Base-by-base conservation (phyloP, 2,888 invertebrate species). In the Biston betularia region DNA sequence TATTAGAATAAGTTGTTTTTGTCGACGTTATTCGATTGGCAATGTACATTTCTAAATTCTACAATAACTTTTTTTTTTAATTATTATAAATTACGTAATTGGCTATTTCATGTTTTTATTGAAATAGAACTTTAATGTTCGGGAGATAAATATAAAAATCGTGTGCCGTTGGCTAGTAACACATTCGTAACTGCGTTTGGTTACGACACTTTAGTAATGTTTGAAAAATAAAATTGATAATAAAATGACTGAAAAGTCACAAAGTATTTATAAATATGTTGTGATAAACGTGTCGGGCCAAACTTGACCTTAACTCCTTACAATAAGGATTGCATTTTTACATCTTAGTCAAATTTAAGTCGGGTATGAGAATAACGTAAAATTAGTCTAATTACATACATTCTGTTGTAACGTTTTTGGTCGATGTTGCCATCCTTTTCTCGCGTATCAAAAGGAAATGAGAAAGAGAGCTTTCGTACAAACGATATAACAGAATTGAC, bases 321-420 rank as follows among this genome's bases (percentile, higher is more conserved):
- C 45, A 60, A 54, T 79, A 79, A 74, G 71, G 70, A 64, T 64
- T 53, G 73, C 58, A 70, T 71, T 77, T 74, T 74, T 68, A 70
- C 75, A 64, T 64, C 35, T 58, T 65, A 65, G 56, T 52, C 33
- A 38, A 61, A 15, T 60, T 10, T 24, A 61, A 56, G 61, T 65
- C 50, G 52, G 49, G 38, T 24, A 34, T 63, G 7, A 15, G 6
- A 12, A 33, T 50, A 44, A 52, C 8, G n/a, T 35, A 50, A 44
- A 34, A 50, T 57, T 50, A 50, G 49, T 49, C 6, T 44, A 40
- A 40, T 35, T 38, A 11, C 6, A 14, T 40, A 5, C 5, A n/a
- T 34, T 50, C 9, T 49, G 7, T 11, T 33, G 12, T 6, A 50
- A 6, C 34, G 12, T 14, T 49, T 38, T 38, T 38, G 38, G 9